Evolutionary conservation across 1,140 invertebrate species (phyloP), one percentile per base, ranked within the genome.

Genomic region (Hyles euphorbiae): DNA sequence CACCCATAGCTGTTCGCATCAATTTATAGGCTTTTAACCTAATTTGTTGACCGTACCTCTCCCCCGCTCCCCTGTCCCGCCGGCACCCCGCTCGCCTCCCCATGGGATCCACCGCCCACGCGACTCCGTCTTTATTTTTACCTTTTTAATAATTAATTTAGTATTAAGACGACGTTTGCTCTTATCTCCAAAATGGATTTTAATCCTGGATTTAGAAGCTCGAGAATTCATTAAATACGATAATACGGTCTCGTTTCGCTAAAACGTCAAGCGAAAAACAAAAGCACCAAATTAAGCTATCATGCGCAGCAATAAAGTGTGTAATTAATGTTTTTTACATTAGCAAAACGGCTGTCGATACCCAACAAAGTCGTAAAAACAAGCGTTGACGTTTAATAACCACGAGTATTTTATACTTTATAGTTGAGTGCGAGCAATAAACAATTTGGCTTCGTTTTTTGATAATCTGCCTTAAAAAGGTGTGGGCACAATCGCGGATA

Each of bases 21-120:
- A 80, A 83, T 85, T 88, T 86, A 88, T 88, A 78, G 77, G 81
- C 83, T 86, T 86, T 86, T 85, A 85, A 78, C 78, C 80, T 86
- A 88, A 88, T 88, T 88, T 88, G 81, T 88, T 81, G 74, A 60
- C 49, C 56, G 57, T 65, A 65, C 70, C 52, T 50, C 62, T 40
- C 58, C 34, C 60, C 56, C 53, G 44, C 46, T 34, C 46, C 45
- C 56, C 63, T n/a, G n/a, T n/a, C n/a, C 60, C 61, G 44, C 59
- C 53, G 57, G 11, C 45, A 52, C n/a, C 57, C 56, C 50, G 53
- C 48, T 11, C 45, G 56, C 60, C 36, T 40, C 36, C 36, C 36
- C 8, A 40, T 40, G 36, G 36, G 36, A 40, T 40, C 63, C 60
- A 63, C 68, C 70, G 63, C 76, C 72, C 70, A 78, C 76, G 69